A percentile compares a stretch with the other conserved stretches of the same genome.
These are phyloP conservation scores for Ormia ochracea DNA, from an alignment of 2,888 invertebrate species.

Conservation along the genomic window DNA sequence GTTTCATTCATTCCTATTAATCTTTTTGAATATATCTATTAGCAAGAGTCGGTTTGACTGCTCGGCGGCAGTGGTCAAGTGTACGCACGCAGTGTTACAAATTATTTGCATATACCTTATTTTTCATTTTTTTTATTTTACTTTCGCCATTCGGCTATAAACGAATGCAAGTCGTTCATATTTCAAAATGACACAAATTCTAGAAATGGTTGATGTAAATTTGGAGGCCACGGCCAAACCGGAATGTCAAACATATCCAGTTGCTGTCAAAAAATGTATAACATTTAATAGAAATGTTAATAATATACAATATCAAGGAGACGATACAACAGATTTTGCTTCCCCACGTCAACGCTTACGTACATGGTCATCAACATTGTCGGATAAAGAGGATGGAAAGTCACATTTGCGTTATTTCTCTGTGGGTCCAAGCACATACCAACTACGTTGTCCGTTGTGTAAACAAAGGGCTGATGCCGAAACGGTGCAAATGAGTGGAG, in stretches of 20 bases:
- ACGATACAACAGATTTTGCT: constrained; percentile 27
- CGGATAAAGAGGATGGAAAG: constrained; percentile 64
- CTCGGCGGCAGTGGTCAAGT: constrained; percentile 27
- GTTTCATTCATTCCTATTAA: background rate
- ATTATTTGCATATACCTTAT: too few relatives aligned
- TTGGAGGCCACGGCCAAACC: constrained; percentile 65
- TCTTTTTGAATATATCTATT: background rate
- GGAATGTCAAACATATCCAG: constrained; percentile 15
- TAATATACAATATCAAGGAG: constrained; percentile 24
- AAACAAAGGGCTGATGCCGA: constrained; percentile 69
- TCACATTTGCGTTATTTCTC: constrained; percentile 71
- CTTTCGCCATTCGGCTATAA: background rate
- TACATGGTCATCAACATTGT: constrained; percentile 19
- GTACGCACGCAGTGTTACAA: constrained; percentile 24
- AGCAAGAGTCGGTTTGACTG: constrained; percentile 29
- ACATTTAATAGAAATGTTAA: constrained; percentile 42
- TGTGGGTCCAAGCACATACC: constrained; percentile 72
- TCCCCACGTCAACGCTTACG: background rate
- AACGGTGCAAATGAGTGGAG: constrained; percentile 70
- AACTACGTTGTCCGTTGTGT: constrained; percentile 72
- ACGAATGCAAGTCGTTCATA: background rate
- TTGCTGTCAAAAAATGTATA: constrained; percentile 28
- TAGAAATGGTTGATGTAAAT: constrained; percentile 68
- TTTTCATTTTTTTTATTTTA: background rate
- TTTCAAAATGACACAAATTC: constrained; percentile 46